Evolutionary conservation across 2,113 vertebrate species (phyloP), one percentile per base, ranked within the genome.

Genomic region (Scalopus aquaticus): DNA sequence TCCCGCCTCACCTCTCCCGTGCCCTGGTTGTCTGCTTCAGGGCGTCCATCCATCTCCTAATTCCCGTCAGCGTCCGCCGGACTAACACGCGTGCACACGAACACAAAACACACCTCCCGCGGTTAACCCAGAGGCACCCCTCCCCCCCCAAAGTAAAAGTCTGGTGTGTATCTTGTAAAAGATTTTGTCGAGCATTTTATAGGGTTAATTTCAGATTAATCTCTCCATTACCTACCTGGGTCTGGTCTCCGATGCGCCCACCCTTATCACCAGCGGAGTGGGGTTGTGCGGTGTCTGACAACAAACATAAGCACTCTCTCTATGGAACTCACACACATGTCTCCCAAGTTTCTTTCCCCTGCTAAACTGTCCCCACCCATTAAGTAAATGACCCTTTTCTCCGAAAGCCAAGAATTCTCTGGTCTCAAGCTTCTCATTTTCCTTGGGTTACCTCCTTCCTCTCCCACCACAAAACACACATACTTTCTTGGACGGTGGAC

Each of bases 161-260:
- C 76, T 20, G 32, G 35, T 30, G 77, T 88, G 70, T 93, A 95
- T 97, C 96, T 94, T 93, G 97, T 96, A 78, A 97, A 95, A 78
- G 95, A 83, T 78, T 92, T 92, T 70, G 87, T 46, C 93, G 89
- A 58, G 93, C 96, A 11, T 70, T 95, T 84, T 93, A 74, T 20
- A 20, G 94, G 97, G 96, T 97, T 95, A 97, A 98, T 96, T 96
- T 96, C 95, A 96, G 96, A 96, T 97, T 97, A 96, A 97, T 91
- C 96, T 95, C 44, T 73, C 83, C 76, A 90, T 96, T 76, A 93
- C 93, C 67, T 96, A 94, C 93, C 95, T 95, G 96, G 39, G 58
- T 95, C 91, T 35, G 69, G 82, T 91, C n/a, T 51, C 67, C 1
- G 4, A 60, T 3, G n/a, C 35, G 28, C 81, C 88, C 69, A 51